A percentile compares a stretch with the other conserved stretches of the same genome.
These are phyloP conservation scores for Amniataba percoides DNA, from an alignment of 2,797 vertebrate genomes.

Conservation along the genomic window DNA sequence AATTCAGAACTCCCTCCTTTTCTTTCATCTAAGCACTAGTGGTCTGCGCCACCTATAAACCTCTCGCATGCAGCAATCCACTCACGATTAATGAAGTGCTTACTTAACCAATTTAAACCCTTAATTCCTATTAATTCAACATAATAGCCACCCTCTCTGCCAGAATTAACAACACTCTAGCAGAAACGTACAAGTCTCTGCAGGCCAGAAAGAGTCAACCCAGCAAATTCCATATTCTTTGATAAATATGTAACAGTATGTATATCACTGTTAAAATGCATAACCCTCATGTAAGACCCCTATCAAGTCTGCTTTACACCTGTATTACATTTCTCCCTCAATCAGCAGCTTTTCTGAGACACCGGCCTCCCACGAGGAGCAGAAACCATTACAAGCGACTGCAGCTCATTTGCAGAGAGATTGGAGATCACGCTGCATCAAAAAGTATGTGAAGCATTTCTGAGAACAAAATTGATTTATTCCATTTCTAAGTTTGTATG, in stretches of 20 bases:
- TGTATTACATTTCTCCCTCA: slow-evolving; percentile 90
- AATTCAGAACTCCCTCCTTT: slow-evolving; percentile 42
- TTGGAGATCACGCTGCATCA: slow-evolving; percentile 87
- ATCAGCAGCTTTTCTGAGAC: slow-evolving; percentile 89
- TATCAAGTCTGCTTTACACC: slow-evolving; percentile 89
- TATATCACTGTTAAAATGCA: slow-evolving; percentile 89
- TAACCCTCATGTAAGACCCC: slow-evolving; percentile 90
- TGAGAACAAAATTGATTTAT: slow-evolving; percentile 86
- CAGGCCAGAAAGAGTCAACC: slow-evolving; percentile 82
- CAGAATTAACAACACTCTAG: slow-evolving; percentile 85
- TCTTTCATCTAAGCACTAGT: slow-evolving; percentile 42
- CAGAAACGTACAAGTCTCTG: slow-evolving; percentile 82
- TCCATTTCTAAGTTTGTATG: slow-evolving; percentile 85
- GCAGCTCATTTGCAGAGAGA: slow-evolving; percentile 89
- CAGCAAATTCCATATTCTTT: slow-evolving; percentile 86
- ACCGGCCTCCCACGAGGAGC: slow-evolving; percentile 85
- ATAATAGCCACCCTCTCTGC: slow-evolving; percentile 86
- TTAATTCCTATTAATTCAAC: slow-evolving; percentile 90
- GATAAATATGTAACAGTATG: slow-evolving; percentile 89
- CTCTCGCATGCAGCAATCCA: slow-evolving; percentile 74
- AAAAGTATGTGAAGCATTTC: slow-evolving; percentile 84
- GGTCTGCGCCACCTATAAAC: slow-evolving; percentile 60
- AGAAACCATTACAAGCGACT: slow-evolving; percentile 86
- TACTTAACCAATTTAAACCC: slow-evolving; percentile 88
- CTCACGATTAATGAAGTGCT: slow-evolving; percentile 88